Base-by-base conservation (phyloP, 2,113 vertebrate genomes). In the Cacatua alba region DNA sequence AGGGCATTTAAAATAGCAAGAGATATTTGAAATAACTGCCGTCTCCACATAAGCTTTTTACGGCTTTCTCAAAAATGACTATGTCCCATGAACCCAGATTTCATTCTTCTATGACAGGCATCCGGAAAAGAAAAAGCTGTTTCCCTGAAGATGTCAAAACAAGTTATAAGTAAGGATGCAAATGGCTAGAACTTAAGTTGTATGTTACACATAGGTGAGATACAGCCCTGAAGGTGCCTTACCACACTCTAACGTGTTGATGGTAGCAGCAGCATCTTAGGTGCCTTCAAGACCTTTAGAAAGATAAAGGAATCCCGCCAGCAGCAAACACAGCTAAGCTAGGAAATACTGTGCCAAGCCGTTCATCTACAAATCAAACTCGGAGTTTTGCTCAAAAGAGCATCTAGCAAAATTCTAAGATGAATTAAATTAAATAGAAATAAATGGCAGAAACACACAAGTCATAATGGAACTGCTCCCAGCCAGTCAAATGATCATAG, bases 131-230 rank as follows among this genome's bases (percentile, higher is more conserved):
- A 63, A 86, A 78, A 92, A 67, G 86, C 69, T 74, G 64, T 31
- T 95, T 68, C 39, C 72, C 72, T 86, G 35, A 82, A 90, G 43
- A 92, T 72, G 94, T 93, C 95, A 94, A 79, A 93, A 79, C 44
- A 76, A 90, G 78, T 92, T 90, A 55, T 31, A 90, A 83, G 37
- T 33, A 88, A 74, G 51, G 60, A 95, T 59, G 60, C 60, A 90
- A 88, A 94, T 3, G 17, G 33, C 55, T 70, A 83, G 46, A 92
- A 88, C 7, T 70, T 64, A 48, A 65, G 53, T 13, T 90, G 79
- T 24, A 23, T 62, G 57, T 60, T 78, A 94, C 64, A 53, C 60
- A 49, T 37, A 81, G 60, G 86, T 94, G 94, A 92, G 80, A 94
- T 43, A 77, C 68, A 92, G 86, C 88, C 95, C 88, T 1, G 55